phyloP scores from a whole-genome alignment of 1,140 invertebrate genomes.

The Pogonomyrmex barbatus region DNA sequence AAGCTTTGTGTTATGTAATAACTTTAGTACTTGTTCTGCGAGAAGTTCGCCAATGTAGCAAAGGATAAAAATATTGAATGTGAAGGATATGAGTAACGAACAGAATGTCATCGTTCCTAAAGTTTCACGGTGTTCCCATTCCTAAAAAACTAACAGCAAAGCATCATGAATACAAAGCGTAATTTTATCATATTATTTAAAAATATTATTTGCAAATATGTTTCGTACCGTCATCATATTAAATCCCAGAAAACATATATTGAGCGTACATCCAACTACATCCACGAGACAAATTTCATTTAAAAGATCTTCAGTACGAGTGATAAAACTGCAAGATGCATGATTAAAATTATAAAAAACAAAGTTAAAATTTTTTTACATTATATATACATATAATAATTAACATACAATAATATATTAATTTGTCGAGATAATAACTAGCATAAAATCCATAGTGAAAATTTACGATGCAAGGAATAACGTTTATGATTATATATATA shows the following conservation, averaged over 20 bases:
- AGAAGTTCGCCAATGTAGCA: constrained; percentile 78
- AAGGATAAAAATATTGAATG: constrained; percentile 79
- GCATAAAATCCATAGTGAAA: neutral
- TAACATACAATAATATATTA: neutral
- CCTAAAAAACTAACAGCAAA: constrained; percentile 70
- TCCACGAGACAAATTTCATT: constrained; percentile 80
- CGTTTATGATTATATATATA: neutral
- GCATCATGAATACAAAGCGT: neutral
- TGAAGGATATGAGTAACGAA: constrained; percentile 73
- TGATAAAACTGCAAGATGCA: constrained; percentile 74
- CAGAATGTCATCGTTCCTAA: constrained; percentile 71
- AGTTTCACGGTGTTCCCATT: constrained; percentile 75
- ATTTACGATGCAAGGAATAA: neutral
- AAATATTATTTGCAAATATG: neutral
- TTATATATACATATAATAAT: neutral
- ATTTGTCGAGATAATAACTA: neutral
- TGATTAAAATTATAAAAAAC: neutral
- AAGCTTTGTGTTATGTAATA: neutral
- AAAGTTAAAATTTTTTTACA: neutral
- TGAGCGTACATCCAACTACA: constrained; percentile 79
- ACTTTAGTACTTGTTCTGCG: constrained; percentile 72
- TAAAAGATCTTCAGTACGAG: constrained; percentile 74
- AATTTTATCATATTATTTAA: neutral
- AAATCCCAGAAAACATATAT: constrained; percentile 81
- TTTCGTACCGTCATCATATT: constrained; percentile 78